Evolutionary conservation across 2,888 invertebrate genomes (phyloP).

Genomic region (Graphium colonna): DNA sequence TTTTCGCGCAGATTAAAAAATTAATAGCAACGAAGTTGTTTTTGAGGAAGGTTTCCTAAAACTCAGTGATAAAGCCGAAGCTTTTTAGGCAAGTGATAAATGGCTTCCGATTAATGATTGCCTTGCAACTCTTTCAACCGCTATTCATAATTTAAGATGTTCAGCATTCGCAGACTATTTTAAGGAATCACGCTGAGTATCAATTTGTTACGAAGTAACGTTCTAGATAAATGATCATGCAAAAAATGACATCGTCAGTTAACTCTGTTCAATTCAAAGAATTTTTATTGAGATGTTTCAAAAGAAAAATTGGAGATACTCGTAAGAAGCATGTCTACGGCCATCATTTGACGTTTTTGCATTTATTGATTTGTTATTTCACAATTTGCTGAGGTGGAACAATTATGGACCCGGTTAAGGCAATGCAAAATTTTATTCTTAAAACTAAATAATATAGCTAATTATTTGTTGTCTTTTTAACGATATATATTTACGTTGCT

Average conservation of each 20-base stretch:
- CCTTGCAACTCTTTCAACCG: slow-evolving; percentile 30
- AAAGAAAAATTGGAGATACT: neutral
- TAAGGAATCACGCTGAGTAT: slow-evolving; percentile 30
- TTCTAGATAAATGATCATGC: slow-evolving; percentile 21
- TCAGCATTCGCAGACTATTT: slow-evolving; percentile 36
- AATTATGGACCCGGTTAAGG: too few species aligned
- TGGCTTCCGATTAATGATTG: slow-evolving; percentile 35
- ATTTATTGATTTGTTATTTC: too few species aligned
- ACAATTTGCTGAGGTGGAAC: too few species aligned
- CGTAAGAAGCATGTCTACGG: neutral
- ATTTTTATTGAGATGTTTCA: neutral
- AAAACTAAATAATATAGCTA: neutral
- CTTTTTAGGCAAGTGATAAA: slow-evolving; percentile 32
- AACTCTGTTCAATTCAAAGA: neutral
- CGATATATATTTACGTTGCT: too few species aligned
- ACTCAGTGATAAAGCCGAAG: slow-evolving; percentile 26
- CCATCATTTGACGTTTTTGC: too few species aligned
- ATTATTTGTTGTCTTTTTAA: too few species aligned
- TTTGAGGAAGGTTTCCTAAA: slow-evolving; percentile 17
- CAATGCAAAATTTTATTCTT: slow-evolving; percentile 5
- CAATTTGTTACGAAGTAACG: slow-evolving; percentile 23
- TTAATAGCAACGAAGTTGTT: slow-evolving; percentile 28
- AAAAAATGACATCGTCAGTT: slow-evolving; percentile 1
- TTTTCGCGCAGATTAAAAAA: slow-evolving; percentile 19
- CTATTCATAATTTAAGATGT: slow-evolving; percentile 36